These are phyloP conservation scores for Eudemis profundana DNA, from an alignment of 2,888 invertebrate species.

Conservation along the genomic window DNA sequence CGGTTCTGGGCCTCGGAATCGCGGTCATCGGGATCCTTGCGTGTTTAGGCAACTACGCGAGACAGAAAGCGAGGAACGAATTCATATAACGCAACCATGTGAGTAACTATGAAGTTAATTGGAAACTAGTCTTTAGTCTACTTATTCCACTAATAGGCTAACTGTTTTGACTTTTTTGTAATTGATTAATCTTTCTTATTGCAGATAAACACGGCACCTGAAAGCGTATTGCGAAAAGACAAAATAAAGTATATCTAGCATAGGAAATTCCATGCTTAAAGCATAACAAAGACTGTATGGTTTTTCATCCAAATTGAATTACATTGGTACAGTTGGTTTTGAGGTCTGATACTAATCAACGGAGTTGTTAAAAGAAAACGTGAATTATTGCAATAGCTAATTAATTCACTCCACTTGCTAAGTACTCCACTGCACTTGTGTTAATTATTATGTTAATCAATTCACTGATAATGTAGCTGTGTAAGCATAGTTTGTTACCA, in stretches of 20 bases:
- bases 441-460: slow-evolving; percentile 21
- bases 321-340: slow-evolving; percentile 10
- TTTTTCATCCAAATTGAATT: neutral
- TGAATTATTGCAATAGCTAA: neutral
- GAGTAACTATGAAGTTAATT: slow-evolving; percentile 50
- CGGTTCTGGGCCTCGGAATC: slow-evolving; percentile 86
- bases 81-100: slow-evolving; percentile 69
- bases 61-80: slow-evolving; percentile 84
- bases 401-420: neutral
- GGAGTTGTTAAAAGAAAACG: neutral
- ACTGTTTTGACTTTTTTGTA: slow-evolving; percentile 18
- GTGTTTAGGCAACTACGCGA: slow-evolving; percentile 88
- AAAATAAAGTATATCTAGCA: slow-evolving; percentile 20
- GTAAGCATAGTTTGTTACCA: slow-evolving; percentile 26
- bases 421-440: neutral
- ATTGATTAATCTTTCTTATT: slow-evolving; percentile 20
- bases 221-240: slow-evolving; percentile 13
- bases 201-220: slow-evolving; percentile 26
- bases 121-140: slow-evolving; percentile 30
- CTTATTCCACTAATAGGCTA: slow-evolving; percentile 18
- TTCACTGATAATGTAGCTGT: slow-evolving; percentile 19
- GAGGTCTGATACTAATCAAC: neutral
- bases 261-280: neutral
- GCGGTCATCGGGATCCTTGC: slow-evolving; percentile 87
- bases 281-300: slow-evolving; percentile 17